Base-by-base conservation (phyloP, 2,797 vertebrate species). In the Galago senegalensis region DNA sequence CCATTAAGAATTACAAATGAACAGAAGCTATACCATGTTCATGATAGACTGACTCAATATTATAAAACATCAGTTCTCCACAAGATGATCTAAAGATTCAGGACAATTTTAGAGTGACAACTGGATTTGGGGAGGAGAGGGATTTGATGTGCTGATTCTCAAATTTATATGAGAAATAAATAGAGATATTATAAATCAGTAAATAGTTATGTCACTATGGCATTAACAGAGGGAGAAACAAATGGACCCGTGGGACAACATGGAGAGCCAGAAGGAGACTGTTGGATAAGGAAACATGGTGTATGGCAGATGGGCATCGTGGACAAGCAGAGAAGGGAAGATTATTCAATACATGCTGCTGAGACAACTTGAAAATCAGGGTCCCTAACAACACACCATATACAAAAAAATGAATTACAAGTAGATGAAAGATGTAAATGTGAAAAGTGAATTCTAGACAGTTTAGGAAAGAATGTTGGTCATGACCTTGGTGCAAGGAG, bases 361-460 rank as follows among this genome's bases (percentile, higher is more conserved):
- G 17, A 79, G 49, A 43, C n/a, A 31, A n/a, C 40, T 13, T 31
- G 40, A 46, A 58, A 67, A 7, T 34, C 23, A 37, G 34, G 11
- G 58, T 40, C 25, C n/a, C 43, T 7, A 8, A 29, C 9, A 58
- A 79, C 16, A 58, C 58, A 49, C 43, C 7, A 49, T 73, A 37
- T 0, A 46, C 25, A 18, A 27, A 80, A 31, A 31, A 40, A 58
- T 27, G 10, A 46, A 67, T 72, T 61, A 34, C 16, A 60, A 31
- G 13, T 88, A 56, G 37, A 91, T 46, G 37, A 23, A 69, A 49
- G 16, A 58, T 3, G 21, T 69, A 82, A 27, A 53, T n/a, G 9
- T 34, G 67, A 63, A 82, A 87, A 76, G 29, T 29, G 85, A 82
- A 70, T 84, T 73, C 69, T 91, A 31, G 92, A 70, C 82, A 43